Evolutionary conservation across 1,140 invertebrate genomes (phyloP), one percentile per base, ranked within the genome.

Genomic region (Apolygus lucorum): DNA sequence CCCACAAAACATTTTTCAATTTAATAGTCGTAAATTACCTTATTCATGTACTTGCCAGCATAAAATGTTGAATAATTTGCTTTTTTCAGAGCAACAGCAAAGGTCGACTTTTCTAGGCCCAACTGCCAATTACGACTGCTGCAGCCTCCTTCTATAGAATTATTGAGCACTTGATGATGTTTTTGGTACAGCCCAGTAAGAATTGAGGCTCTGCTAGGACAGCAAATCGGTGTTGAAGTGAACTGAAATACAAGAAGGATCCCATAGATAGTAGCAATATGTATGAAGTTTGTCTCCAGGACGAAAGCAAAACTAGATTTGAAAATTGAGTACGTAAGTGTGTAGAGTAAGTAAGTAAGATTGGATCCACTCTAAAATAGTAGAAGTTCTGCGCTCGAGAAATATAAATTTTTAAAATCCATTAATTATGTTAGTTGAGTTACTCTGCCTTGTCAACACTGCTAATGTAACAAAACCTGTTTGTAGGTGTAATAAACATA

Each of bases 21-120:
- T 24, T 13, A 25, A 68, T 13, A 42, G n/a, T 4, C 29, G 59
- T 74, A n/a, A n/a, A 72, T 52, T 77, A 90, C 89, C 81, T 88
- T 79, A 80, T 94, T 93, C 68, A 93, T 80, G 82, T 93, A 93
- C 82, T 93, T 94, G 59, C 91, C 91, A 75, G 88, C 90, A 78
- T 90, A 93, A 76, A 93, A 93, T 0, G 90, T 93, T 11, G 76
- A 82, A 76, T 93, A 93, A 1, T 84, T 86, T 62, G 81, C 78
- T 29, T 82, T 78, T 59, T 87, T 82, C 13, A 95, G 77, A 49
- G 85, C 76, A 0, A 83, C 80, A 0, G 87, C 88, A 76, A 94
- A 88, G 0, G 90, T 87, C 2, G 81, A 77, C 0, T 78, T 79
- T 77, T 95, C 91, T 52, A 80, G 78, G 14, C 76, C 76, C 26